Conservation (phyloP, 92 coral and sea anemone species). For the Parazoanthus swiftii region DNA sequence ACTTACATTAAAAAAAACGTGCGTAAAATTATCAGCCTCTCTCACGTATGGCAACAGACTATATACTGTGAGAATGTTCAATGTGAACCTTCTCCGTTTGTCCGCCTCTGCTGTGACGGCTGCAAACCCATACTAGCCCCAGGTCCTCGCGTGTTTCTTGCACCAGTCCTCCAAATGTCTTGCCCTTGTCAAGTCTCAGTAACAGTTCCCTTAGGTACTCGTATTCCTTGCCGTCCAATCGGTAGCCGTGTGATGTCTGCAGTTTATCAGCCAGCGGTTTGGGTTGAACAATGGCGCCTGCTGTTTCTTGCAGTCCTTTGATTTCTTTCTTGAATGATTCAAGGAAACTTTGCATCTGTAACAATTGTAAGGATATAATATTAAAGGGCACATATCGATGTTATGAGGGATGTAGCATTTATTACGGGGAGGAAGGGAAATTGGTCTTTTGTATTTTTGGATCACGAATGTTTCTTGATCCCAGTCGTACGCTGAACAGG, state of each 20-base stretch:
- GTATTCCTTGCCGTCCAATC: slow-evolving; percentile 60
- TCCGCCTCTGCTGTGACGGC: slow-evolving; percentile 49
- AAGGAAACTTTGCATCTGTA: slow-evolving; percentile 65
- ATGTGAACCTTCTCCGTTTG: slow-evolving; percentile 17
- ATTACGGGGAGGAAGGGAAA: no score
- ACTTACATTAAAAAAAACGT: no score
- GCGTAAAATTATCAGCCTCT: no score
- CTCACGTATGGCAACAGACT: not conserved
- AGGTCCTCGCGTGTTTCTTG: slow-evolving; percentile 64
- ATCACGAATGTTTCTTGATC: no score
- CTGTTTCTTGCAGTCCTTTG: slow-evolving; percentile 48
- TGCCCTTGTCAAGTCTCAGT: slow-evolving; percentile 41
- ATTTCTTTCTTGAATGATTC: slow-evolving; percentile 34
- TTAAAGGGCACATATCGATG: no score
- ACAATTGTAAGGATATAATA: not conserved
- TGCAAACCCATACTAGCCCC: slow-evolving; percentile 76
- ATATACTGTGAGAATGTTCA: slow-evolving; percentile 22
- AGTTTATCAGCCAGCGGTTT: slow-evolving; percentile 51
- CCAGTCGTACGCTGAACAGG: no score
- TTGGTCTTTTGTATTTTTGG: no score
- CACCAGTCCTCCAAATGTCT: slow-evolving; percentile 65
- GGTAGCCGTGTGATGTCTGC: slow-evolving; percentile 43
- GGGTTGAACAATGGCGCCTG: slow-evolving; percentile 56
- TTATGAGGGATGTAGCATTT: no score
- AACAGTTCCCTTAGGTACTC: slow-evolving; percentile 43